These are phyloP conservation scores for Aphaenogaster ashmeadi DNA, from an alignment of 1,140 invertebrate species.

Conservation along the genomic window DNA sequence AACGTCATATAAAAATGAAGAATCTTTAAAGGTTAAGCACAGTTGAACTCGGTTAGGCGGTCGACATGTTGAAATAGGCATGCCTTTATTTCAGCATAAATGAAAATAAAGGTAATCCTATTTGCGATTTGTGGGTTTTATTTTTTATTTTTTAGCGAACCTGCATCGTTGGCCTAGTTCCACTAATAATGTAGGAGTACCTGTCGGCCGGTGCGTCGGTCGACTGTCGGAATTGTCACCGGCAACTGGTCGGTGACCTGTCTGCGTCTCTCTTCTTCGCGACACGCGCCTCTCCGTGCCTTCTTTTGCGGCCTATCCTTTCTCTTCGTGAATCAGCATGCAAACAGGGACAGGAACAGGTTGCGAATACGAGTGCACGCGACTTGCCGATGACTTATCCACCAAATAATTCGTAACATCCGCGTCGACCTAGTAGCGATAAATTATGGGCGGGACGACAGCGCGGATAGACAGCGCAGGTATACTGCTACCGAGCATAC, in stretches of 20 bases:
- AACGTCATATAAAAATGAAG: background rate
- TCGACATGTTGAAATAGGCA: slow-evolving; percentile 24
- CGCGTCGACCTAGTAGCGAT: slow-evolving; percentile 35
- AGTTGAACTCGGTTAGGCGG: slow-evolving; percentile 46
- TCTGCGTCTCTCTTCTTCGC: slow-evolving; percentile 47
- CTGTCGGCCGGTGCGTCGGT: slow-evolving; percentile 34
- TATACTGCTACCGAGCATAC: slow-evolving; percentile 37
- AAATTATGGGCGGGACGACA: slow-evolving; percentile 38
- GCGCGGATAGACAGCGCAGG: slow-evolving; percentile 7
- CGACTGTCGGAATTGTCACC: slow-evolving; percentile 62
- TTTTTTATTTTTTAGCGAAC: slow-evolving; percentile 68
- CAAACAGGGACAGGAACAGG: slow-evolving; percentile 49
- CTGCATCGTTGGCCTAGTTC: slow-evolving; percentile 75
- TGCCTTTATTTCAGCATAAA: background rate
- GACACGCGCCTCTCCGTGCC: slow-evolving; percentile 2
- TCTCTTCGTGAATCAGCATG: slow-evolving; percentile 6
- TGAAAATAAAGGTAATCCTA: slow-evolving; percentile 67
- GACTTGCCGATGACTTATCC: slow-evolving; percentile 56
- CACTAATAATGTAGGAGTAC: slow-evolving; percentile 63
- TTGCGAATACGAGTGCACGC: slow-evolving; percentile 57
- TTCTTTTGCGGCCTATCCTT: slow-evolving; percentile 46
- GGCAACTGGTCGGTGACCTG: slow-evolving; percentile 73
- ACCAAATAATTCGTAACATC: slow-evolving; percentile 70
- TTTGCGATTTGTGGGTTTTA: slow-evolving; percentile 16
- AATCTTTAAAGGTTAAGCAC: background rate